Base-by-base conservation (phyloP, 2,888 invertebrate species). In the Parthenolecanium corni region DNA sequence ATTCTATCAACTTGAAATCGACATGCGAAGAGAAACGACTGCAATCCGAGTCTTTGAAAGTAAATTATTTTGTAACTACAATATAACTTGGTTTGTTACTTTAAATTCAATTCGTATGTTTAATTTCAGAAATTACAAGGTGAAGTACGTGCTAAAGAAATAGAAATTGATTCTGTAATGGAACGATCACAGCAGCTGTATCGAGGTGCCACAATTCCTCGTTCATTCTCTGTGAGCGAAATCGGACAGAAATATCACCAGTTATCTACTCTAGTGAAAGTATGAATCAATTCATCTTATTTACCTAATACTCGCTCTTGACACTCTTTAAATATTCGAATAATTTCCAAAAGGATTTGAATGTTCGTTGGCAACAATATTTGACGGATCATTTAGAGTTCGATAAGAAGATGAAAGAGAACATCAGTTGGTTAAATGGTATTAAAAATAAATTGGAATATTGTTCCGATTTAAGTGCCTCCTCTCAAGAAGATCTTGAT, bases 211-310 rank as follows among this genome's bases (percentile, higher is more conserved):
- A 74, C 85, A 16, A 82, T 84, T 61, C 82, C 84, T 3, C 81
- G 92, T 52, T 81, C 82, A 46, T 86, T 89, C 1, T 87, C 89
- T 72, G 85, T 92, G 52, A 88, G 91, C 0, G 94, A 95, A 74
- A 74, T 94, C n/a, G 88, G 89, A 11, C 82, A 89, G 2, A 90
- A 92, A 74, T 95, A 95, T 71, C 92, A 93, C 72, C 87, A 89
- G 69, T 79, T 95, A 40, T 86, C 88, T 61, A 86, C 86, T 69
- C 89, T 90, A 74, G 87, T 93, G 1, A 95, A 94, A 73, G 77
- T 76, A 12, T 23, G n/a, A 31, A 4, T 52, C 14, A 52, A 12
- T 2, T 36, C 25, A 47, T 21, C n/a, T 36, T 23, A 47, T 47
- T 31, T 31, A 9, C 21, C 14, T 25, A 40, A 23, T 24, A 5